phyloP scores from a whole-genome alignment of 2,797 vertebrate species.

The Argyrosomus regius region DNA sequence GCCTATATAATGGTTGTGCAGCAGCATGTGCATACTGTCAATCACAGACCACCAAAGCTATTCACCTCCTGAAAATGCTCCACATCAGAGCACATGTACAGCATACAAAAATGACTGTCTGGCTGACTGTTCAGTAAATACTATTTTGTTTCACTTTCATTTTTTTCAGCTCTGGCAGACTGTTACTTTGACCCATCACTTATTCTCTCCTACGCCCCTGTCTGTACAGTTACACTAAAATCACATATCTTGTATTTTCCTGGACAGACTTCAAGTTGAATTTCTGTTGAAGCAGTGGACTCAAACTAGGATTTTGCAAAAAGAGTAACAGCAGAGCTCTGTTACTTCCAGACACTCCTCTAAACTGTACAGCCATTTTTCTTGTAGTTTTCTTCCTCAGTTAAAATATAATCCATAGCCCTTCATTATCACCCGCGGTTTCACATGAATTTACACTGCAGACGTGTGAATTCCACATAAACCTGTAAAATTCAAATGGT shows the following conservation, averaged over 20 bases:
- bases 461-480: not conserved
- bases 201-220: slow-evolving; percentile 10
- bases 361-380: not conserved
- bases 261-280: slow-evolving; percentile 27
- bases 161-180: slow-evolving; percentile 12
- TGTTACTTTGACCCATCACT: slow-evolving; percentile 22
- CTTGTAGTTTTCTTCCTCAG: not conserved
- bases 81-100: slow-evolving; percentile 3
- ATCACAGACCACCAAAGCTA: slow-evolving; percentile 24
- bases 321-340: not conserved
- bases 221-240: slow-evolving; percentile 7
- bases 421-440: slow-evolving; percentile 9
- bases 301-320: slow-evolving; percentile 20
- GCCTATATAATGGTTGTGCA: not conserved
- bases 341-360: not conserved
- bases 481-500: slow-evolving; percentile 1
- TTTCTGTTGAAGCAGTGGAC: slow-evolving; percentile 23
- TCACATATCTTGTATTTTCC: slow-evolving; percentile 1
- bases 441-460: not conserved
- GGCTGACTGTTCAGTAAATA: slow-evolving; percentile 12
- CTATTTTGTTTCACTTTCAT: slow-evolving; percentile 9
- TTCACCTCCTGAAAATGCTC: slow-evolving; percentile 21
- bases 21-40: slow-evolving; percentile 11
- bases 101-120: slow-evolving; percentile 10
- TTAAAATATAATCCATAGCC: slow-evolving; percentile 3